Evolutionary conservation across 53 echinoderm and acorn worm species (phyloP).

Genomic region (Stichopus horrens): DNA sequence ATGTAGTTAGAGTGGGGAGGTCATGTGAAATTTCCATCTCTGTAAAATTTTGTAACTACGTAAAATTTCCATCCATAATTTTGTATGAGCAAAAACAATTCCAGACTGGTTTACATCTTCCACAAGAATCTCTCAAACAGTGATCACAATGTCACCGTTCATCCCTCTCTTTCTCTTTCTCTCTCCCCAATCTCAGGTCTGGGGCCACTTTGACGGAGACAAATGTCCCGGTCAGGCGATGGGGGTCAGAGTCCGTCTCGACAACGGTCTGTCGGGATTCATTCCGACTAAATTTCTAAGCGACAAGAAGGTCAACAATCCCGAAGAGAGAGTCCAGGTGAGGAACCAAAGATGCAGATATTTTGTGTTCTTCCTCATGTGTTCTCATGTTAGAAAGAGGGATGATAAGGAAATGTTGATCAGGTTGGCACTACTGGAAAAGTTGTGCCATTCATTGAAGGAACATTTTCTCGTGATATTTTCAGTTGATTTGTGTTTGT

Average conservation of each 20-base stretch:
- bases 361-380: background rate
- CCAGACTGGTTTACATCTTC: too few relatives aligned
- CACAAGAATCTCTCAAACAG: too few relatives aligned
- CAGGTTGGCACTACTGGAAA: background rate
- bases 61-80: too few relatives aligned
- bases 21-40: too few relatives aligned
- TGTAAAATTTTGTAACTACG: too few relatives aligned
- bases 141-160: too few relatives aligned
- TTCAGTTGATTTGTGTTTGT: too few relatives aligned
- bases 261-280: slow-evolving; percentile 90
- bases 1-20: too few relatives aligned
- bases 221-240: slow-evolving; percentile 92
- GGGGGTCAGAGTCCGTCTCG: slow-evolving; percentile 85
- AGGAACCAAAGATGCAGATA: background rate
- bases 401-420: background rate
- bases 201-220: slow-evolving; percentile 98
- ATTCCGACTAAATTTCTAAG: slow-evolving; percentile 94
- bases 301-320: slow-evolving; percentile 90
- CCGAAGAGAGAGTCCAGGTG: slow-evolving; percentile 97
- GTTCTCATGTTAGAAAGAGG: background rate
- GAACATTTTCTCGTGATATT: too few relatives aligned
- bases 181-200: slow-evolving; percentile 59
- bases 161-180: background rate
- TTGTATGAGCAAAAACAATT: too few relatives aligned
- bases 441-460: too few relatives aligned